Evolutionary conservation across 2,797 vertebrate species (phyloP), one percentile per base, ranked within the genome.

Genomic region (Bovichtus diacanthus): DNA sequence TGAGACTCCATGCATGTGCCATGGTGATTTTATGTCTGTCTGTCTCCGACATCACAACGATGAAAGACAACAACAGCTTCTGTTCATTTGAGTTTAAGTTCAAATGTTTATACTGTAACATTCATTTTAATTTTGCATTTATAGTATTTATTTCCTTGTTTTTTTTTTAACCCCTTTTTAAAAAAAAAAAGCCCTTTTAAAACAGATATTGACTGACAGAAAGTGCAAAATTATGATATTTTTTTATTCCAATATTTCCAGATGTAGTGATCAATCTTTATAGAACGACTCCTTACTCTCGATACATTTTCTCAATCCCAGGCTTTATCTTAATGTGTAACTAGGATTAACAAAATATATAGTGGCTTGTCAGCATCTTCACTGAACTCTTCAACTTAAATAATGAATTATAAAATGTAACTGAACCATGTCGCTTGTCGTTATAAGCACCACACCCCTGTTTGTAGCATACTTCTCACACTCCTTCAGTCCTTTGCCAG

Each of bases 1-100:
- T 44, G 47, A 68, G 68, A 79, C 51, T 25, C 8, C 36, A 36
- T 69, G 44, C 38, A 39, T 77, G 58, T 39, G 73, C 51, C 5
- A 15, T 36, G 58, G 27, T 46, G 65, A 73, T 60, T 74, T 53
- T 78, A 72, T 83, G 56, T 80, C 44, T 11, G 29, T 69, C n/a
- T 19, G 23, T 84, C 78, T 72, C 62, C 78, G 25, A 34, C n/a
- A n/a, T n/a, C n/a, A n/a, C n/a, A n/a, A n/a, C 27, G 18, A 19
- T 11, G 16, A 68, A 67, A 23, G 19, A 59, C 25, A 75, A 63
- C 25, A 83, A 47, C 41, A 77, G 25, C 43, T 10, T 56, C 73
- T 59, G 36, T 49, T 62, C 25, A 13, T n/a, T 6, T 15, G 4
- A 31, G 36, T 60, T 49, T 67, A n/a, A 47, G 9, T 25, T 62